phyloP scores from a whole-genome alignment of 2,888 invertebrate genomes.

The Camponotus fellah region DNA sequence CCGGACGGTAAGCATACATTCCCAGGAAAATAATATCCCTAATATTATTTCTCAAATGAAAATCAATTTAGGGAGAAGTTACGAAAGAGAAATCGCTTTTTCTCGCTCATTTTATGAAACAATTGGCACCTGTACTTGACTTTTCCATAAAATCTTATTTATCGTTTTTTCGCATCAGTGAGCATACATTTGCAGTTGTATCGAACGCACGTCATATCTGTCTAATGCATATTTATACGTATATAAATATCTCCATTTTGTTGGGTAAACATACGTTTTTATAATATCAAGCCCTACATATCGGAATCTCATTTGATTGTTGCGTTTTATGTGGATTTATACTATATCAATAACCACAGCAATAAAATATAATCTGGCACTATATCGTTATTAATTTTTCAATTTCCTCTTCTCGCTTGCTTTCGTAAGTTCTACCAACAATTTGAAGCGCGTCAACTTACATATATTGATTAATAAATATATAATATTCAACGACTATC shows the following conservation, averaged over 20 bases:
- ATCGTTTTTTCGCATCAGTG: neutral
- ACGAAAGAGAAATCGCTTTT: neutral
- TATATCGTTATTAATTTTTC: conserved; percentile 50
- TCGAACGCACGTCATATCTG: conserved; percentile 4
- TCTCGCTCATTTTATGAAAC: neutral
- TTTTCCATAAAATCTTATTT: neutral
- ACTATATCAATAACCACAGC: conserved; percentile 49
- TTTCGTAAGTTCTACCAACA: conserved; percentile 39
- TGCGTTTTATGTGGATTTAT: conserved; percentile 51
- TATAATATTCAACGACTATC: conserved; percentile 32
- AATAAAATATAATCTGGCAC: conserved; percentile 48
- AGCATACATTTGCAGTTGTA: neutral
- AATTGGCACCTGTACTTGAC: neutral
- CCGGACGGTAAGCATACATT: conserved; percentile 18
- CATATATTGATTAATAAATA: conserved; percentile 47
- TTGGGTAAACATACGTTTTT: conserved; percentile 35
- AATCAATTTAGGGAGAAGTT: neutral
- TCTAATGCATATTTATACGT: conserved; percentile 34
- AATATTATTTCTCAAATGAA: neutral
- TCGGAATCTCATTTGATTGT: conserved; percentile 48
- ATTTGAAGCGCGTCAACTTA: conserved; percentile 50
- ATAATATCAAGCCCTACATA: conserved; percentile 15
- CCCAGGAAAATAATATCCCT: neutral
- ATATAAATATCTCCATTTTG: conserved; percentile 44
- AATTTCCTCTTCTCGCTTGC: conserved; percentile 49